Base-by-base conservation (phyloP, 2,113 vertebrate genomes). In the Mesocricetus auratus region DNA sequence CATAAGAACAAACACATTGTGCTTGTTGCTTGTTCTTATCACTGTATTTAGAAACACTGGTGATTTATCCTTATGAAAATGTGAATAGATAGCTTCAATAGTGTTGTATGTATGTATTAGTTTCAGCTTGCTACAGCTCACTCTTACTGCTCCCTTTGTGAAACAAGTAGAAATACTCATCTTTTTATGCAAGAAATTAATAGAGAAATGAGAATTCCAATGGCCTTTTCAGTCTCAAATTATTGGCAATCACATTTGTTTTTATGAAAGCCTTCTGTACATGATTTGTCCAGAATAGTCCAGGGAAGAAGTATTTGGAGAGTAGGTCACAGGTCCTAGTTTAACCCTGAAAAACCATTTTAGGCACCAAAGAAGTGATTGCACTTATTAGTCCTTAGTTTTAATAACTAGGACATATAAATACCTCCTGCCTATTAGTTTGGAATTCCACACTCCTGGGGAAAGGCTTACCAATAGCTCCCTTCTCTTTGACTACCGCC, bases 341-440 rank as follows among this genome's bases (percentile, higher is more conserved):
- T 74, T 47, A 29, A 39, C 31, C 26, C 10, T 45, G 17, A 24
- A 42, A 62, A 47, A 45, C 2, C 21, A 42, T 33, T 86, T 1
- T 11, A 50, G 56, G 53, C 15, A 64, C 16, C 45, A 21, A 39
- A 71, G 36, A 81, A 79, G n/a, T 58, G 12, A 33, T 4, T 7
- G 6, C 7, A 11, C 21, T n/a, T 1, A 47, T n/a, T 53, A 69
- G 16, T 8, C 58, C 47, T 58, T 31, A 60, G 24, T 74, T 81
- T 50, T 31, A 13, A 24, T 50, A 53, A 47, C 66, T 50, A 0
- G 26, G 7, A 21, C 16, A 33, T 17, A 42, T 17, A 10, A 31
- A 17, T 2, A 8, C 22, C 19, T 31, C 50, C 47, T 2, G 17
- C 3, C 4, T 8, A 11, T 6, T 0, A 10, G 6, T 5, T 7